phyloP scores from a whole-genome alignment of 2,113 vertebrate species.

The Microtus richardsoni region DNA sequence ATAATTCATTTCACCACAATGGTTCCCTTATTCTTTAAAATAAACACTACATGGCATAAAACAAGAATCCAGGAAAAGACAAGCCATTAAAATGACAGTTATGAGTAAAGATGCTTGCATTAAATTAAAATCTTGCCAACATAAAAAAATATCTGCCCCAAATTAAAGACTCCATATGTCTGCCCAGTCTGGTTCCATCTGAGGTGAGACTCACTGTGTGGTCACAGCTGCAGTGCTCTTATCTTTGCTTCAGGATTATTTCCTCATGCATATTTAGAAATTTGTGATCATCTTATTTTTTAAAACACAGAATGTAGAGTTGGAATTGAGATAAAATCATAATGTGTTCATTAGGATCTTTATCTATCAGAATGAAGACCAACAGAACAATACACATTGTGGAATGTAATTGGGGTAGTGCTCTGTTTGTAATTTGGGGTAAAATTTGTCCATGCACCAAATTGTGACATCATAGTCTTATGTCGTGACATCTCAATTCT shows the following conservation, averaged over 20 bases:
- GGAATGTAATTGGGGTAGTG: background rate
- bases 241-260: background rate
- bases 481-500: background rate
- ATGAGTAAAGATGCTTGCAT: background rate
- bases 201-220: constrained; percentile 30
- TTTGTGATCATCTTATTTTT: constrained; percentile 66
- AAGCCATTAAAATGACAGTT: background rate
- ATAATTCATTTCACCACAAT: constrained; percentile 25
- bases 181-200: constrained; percentile 51
- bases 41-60: background rate
- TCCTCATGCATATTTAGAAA: constrained; percentile 48
- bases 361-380: constrained; percentile 2
- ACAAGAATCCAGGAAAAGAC: background rate
- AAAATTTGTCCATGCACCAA: background rate
- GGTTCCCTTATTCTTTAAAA: background rate
- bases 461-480: background rate
- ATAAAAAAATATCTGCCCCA: background rate
- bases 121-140: constrained; percentile 37
- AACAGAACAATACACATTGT: background rate
- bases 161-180: constrained; percentile 5
- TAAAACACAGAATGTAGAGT: constrained; percentile 22
- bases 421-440: background rate
- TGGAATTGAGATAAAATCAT: constrained; percentile 7
- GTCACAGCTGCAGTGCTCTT: background rate
- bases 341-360: constrained; percentile 49